These are phyloP conservation scores for Hassar affinis DNA, from an alignment of 2,113 vertebrate genomes.

Conservation along the genomic window DNA sequence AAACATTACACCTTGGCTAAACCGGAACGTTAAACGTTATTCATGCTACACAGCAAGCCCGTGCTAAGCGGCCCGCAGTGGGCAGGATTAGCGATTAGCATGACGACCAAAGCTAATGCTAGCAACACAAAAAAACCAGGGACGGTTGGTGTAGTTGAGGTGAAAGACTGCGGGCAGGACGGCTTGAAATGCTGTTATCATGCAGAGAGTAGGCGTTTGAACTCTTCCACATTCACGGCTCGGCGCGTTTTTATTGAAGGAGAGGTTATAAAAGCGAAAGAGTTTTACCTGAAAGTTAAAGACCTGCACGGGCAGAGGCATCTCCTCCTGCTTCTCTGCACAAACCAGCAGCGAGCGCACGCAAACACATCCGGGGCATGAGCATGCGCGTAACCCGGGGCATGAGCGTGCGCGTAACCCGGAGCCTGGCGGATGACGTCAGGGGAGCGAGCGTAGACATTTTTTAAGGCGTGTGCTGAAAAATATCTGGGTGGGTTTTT, in stretches of 20 bases:
- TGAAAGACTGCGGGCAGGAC: neutral
- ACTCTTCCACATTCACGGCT: neutral
- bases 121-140: neutral
- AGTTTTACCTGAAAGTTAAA: constrained; percentile 90
- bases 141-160: neutral
- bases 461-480: neutral
- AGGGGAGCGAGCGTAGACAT: neutral
- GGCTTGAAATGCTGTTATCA: neutral
- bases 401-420: no score
- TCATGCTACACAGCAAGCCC: neutral
- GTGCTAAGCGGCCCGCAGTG: constrained; percentile 39
- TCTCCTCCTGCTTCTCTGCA: constrained; percentile 69
- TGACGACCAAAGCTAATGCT: constrained; percentile 17
- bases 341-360: constrained; percentile 49
- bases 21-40: no score
- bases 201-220: neutral
- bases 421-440: no score
- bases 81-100: constrained; percentile 32
- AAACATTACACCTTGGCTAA: neutral
- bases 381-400: constrained; percentile 27
- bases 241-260: no score
- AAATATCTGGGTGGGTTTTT: neutral
- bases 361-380: constrained; percentile 67
- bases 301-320: constrained; percentile 93
- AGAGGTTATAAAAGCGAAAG: no score